These are phyloP conservation scores for Sarcophaga carnaria DNA, from an alignment of 2,888 invertebrate genomes.

Conservation along the genomic window DNA sequence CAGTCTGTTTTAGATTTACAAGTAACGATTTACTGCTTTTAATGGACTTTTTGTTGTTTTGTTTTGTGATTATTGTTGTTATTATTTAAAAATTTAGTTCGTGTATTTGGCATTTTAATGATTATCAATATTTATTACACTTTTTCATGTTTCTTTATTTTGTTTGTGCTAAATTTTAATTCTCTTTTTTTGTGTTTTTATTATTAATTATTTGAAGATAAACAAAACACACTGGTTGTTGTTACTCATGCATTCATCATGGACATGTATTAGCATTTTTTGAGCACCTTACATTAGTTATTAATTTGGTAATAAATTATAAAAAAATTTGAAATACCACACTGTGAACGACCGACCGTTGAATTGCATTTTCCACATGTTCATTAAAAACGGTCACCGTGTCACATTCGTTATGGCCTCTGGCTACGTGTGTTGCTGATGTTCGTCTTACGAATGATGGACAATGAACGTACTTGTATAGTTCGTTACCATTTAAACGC, in stretches of 20 bases:
- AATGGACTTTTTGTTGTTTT: conserved; percentile 7
- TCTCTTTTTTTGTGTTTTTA: too few species aligned
- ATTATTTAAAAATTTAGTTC: conserved; percentile 20
- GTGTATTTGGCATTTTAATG: conserved; percentile 43
- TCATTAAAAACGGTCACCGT: conserved; percentile 56
- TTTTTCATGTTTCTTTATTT: neutral
- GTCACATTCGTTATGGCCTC: conserved; percentile 41
- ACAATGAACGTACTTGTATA: conserved; percentile 1
- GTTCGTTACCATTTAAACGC: neutral
- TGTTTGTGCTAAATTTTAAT: too few species aligned
- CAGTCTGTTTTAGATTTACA: neutral
- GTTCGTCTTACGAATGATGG: neutral
- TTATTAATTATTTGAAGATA: too few species aligned
- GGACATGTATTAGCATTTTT: neutral
- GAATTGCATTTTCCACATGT: conserved; percentile 11
- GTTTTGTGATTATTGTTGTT: conserved; percentile 7
- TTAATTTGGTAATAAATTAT: too few species aligned
- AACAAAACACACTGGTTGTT: neutral
- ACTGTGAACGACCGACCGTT: conserved; percentile 8
- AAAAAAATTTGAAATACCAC: neutral
- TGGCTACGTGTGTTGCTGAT: conserved; percentile 21
- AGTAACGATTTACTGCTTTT: neutral
- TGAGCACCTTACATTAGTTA: neutral
- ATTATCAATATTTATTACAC: conserved; percentile 51
- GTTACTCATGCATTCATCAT: conserved; percentile 28